phyloP scores from a whole-genome alignment of 2,888 invertebrate species.

The Lasioglossum malachurum region DNA sequence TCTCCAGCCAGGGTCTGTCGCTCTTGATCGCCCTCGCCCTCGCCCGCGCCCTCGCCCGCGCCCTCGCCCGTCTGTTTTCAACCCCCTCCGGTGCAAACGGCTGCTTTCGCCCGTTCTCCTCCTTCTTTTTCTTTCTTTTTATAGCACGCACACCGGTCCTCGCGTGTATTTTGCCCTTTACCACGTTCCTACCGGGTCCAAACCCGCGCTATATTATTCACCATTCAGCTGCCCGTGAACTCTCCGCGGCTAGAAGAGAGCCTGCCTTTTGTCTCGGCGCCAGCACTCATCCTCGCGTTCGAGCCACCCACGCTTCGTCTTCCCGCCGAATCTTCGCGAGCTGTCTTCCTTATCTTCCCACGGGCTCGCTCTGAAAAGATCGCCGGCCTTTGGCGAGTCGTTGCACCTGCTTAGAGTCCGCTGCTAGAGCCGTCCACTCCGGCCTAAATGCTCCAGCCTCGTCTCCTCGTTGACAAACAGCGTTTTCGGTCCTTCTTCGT shows the following conservation, averaged over 20 bases:
- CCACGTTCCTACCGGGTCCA: slow-evolving; percentile 29
- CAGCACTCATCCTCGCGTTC: slow-evolving; percentile 31
- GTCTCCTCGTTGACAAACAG: not conserved
- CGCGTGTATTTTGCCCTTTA: slow-evolving; percentile 30
- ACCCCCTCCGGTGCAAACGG: slow-evolving; percentile 15
- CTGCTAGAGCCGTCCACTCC: not conserved
- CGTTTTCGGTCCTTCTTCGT: not conserved
- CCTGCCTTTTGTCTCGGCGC: slow-evolving; percentile 43
- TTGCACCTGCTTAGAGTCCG: not conserved
- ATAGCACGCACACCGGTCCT: slow-evolving; percentile 2
- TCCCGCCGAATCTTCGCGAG: slow-evolving; percentile 3
- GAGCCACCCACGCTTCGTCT: not conserved
- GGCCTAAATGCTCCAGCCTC: not conserved
- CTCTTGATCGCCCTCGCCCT: slow-evolving; percentile 18
- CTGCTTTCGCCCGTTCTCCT: slow-evolving; percentile 8
- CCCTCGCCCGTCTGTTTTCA: slow-evolving; percentile 39
- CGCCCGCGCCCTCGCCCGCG: slow-evolving; percentile 17
- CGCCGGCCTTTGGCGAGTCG: not conserved
- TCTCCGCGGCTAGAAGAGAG: slow-evolving; percentile 30
- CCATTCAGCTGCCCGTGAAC: slow-evolving; percentile 55
- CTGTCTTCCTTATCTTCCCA: not conserved
- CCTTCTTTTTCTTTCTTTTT: not conserved
- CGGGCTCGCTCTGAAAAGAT: not conserved
- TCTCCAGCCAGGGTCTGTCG: not conserved
- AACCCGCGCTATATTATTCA: slow-evolving; percentile 58